Conservation (phyloP, 2,888 invertebrate species). For the Drosophila nr. medialis region DNA sequence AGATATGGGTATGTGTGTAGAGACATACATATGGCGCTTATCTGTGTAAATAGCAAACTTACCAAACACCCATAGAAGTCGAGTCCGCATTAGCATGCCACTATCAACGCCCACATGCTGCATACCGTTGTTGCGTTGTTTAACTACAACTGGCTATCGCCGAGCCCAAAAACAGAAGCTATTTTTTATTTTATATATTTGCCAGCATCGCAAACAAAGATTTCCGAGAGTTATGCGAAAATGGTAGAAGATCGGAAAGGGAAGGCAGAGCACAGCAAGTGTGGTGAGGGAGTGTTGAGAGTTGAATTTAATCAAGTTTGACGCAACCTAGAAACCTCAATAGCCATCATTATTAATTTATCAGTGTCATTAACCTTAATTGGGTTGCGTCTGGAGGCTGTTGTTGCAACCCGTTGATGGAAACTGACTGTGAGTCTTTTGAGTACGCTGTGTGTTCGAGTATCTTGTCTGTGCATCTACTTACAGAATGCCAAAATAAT, state of each 20-base stretch:
- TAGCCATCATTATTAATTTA: constrained; percentile 70
- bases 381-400: constrained; percentile 46
- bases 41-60: constrained; percentile 18
- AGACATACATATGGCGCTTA: constrained; percentile 6
- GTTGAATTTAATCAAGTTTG: constrained; percentile 66
- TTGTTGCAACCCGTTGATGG: constrained; percentile 2
- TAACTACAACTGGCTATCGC: constrained; percentile 26
- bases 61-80: constrained; percentile 7
- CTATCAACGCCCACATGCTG: constrained; percentile 28
- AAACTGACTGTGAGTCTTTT: constrained; percentile 1
- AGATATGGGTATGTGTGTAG: neutral
- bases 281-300: constrained; percentile 36
- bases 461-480: constrained; percentile 8
- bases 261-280: neutral
- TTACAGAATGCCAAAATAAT: constrained; percentile 17
- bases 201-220: neutral
- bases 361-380: constrained; percentile 76
- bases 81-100: constrained; percentile 27
- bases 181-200: neutral
- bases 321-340: constrained; percentile 70
- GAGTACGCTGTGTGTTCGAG: neutral
- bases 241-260: neutral
- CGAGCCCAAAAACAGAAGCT: constrained; percentile 14
- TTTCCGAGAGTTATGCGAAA: constrained; percentile 11
- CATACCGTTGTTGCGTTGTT: constrained; percentile 8